These are phyloP conservation scores for Melipona bicolor DNA, from an alignment of 2,888 invertebrate species.

Conservation along the genomic window DNA sequence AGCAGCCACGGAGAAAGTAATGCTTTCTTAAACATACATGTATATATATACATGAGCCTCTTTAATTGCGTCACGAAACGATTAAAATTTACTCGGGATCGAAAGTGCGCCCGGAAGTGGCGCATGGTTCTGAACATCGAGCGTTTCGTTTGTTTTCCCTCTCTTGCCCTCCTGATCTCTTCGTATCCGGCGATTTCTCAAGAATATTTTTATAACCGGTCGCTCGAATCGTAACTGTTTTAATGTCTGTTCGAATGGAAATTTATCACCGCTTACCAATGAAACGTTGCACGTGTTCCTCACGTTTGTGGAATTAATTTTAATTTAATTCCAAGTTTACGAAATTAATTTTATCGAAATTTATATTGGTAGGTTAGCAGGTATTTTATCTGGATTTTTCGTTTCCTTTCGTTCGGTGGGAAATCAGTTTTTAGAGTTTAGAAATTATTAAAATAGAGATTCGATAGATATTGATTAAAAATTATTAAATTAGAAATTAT, in stretches of 20 bases:
- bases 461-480: too few relatives aligned
- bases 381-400: background rate
- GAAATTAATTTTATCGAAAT: background rate
- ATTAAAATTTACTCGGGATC: slow-evolving; percentile 69
- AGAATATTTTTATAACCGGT: slow-evolving; percentile 6
- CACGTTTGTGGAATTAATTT: background rate
- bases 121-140: background rate
- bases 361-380: background rate
- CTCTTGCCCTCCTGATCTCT: background rate
- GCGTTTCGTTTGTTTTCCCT: slow-evolving; percentile 12
- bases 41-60: slow-evolving; percentile 38
- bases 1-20: slow-evolving; percentile 76
- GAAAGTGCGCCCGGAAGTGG: slow-evolving; percentile 67
- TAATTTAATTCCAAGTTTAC: background rate
- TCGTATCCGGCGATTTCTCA: slow-evolving; percentile 40
- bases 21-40: slow-evolving; percentile 73
- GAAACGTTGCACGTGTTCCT: background rate
- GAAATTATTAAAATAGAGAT: too few relatives aligned
- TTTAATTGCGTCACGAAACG: slow-evolving; percentile 72
- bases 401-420: fast-evolving
- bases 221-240: background rate
- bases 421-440: background rate
- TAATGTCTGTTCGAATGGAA: background rate
- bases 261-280: background rate
- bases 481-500: background rate